Percentiles rank a stretch among this genome's conserved stretches.
phyloP scores from a whole-genome alignment of 2,888 invertebrate genomes.

The Calephelis perditalis region DNA sequence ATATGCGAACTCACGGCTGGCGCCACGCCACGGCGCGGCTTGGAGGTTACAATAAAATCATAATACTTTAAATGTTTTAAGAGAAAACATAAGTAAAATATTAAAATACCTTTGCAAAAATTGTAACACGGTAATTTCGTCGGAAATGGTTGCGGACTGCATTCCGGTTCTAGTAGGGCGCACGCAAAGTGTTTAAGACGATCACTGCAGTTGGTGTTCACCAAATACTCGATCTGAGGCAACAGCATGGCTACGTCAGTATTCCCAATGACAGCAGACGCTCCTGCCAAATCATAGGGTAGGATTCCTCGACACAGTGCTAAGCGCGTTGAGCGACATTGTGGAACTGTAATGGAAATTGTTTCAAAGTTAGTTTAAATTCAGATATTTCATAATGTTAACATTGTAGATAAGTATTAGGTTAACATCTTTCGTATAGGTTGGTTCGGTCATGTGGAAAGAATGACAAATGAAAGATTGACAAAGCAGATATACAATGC shows the following conservation, averaged over 20 bases:
- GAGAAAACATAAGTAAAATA: too few species aligned
- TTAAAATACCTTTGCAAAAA: slow-evolving; percentile 78
- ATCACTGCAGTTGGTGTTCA: slow-evolving; percentile 81
- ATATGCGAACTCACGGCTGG: too few species aligned
- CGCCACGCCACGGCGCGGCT: too few species aligned
- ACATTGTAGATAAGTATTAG: background rate
- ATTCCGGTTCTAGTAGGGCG: slow-evolving; percentile 82
- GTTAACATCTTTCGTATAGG: too few species aligned
- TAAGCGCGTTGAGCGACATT: slow-evolving; percentile 73
- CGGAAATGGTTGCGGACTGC: slow-evolving; percentile 76
- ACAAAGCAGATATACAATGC: too few species aligned
- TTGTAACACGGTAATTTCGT: slow-evolving; percentile 81
- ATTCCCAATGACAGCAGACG: slow-evolving; percentile 56
- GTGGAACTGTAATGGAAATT: slow-evolving; percentile 49
- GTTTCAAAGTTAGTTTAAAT: background rate
- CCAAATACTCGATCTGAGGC: slow-evolving; percentile 78
- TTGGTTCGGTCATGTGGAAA: too few species aligned
- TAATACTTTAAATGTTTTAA: too few species aligned
- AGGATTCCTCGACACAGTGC: slow-evolving; percentile 80
- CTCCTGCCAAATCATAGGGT: slow-evolving; percentile 81
- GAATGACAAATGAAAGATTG: too few species aligned
- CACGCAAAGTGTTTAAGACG: slow-evolving; percentile 80
- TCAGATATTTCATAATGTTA: too few species aligned
- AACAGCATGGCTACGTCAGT: slow-evolving; percentile 59
- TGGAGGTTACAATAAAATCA: too few species aligned